phyloP scores from a whole-genome alignment of 1,140 invertebrate species.

The Drosophila bocki region DNA sequence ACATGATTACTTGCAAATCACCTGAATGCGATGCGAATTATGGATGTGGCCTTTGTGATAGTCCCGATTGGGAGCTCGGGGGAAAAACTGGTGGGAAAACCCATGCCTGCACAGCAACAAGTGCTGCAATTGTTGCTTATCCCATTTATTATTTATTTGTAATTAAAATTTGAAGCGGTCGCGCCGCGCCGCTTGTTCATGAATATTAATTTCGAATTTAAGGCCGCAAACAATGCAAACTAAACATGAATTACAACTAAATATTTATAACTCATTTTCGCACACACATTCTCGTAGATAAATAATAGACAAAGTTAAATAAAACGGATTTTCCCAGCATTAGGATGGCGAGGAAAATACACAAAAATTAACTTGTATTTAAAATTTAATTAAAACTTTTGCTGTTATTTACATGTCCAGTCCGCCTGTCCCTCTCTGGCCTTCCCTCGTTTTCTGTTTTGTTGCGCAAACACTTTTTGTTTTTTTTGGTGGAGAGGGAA shows the following conservation, averaged over 20 bases:
- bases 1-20: constrained; percentile 83
- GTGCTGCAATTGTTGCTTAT: constrained; percentile 36
- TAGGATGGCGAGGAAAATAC: constrained; percentile 58
- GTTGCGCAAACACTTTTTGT: constrained; percentile 46
- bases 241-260: constrained; percentile 82
- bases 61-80: neutral
- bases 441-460: constrained; percentile 18
- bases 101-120: constrained; percentile 17
- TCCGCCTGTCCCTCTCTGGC: neutral
- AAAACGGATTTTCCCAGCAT: constrained; percentile 29
- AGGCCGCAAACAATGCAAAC: constrained; percentile 63
- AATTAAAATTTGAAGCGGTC: constrained; percentile 65
- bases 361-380: constrained; percentile 83
- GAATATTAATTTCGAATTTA: constrained; percentile 78
- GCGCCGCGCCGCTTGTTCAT: constrained; percentile 48
- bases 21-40: constrained; percentile 75
- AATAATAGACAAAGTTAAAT: constrained; percentile 50
- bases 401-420: constrained; percentile 73
- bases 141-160: constrained; percentile 69
- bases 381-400: constrained; percentile 84
- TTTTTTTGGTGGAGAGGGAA: constrained; percentile 14
- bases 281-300: constrained; percentile 12
- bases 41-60: constrained; percentile 20
- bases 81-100: neutral
- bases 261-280: constrained; percentile 83